A percentile compares a stretch with the other conserved stretches of the same genome.
phyloP scores from a whole-genome alignment of 2,113 vertebrate species.

The Aegypius monachus region DNA sequence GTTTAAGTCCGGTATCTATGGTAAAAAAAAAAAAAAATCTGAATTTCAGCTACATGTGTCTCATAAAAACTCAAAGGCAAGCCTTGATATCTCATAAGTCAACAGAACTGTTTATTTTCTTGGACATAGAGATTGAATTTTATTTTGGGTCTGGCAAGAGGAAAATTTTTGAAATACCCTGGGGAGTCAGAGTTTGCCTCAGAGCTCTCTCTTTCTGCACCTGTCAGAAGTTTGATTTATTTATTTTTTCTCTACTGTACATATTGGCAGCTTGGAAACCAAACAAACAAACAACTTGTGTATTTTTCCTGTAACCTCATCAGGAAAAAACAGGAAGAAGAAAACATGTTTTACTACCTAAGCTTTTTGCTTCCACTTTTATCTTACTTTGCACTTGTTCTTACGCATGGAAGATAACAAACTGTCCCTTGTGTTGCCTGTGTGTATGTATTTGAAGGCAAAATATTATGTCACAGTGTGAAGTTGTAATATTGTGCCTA shows the following conservation, averaged over 20 bases:
- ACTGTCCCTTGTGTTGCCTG: not conserved
- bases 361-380: slow-evolving; percentile 8
- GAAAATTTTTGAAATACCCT: slow-evolving; percentile 11
- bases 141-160: slow-evolving; percentile 47
- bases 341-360: slow-evolving; percentile 32
- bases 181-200: slow-evolving; percentile 26
- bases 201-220: slow-evolving; percentile 38
- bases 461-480: slow-evolving; percentile 50
- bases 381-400: slow-evolving; percentile 8
- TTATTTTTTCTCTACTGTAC: slow-evolving; percentile 16
- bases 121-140: slow-evolving; percentile 39
- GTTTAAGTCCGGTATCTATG: not conserved
- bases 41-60: not conserved
- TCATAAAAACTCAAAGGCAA: not conserved
- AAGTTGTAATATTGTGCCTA: slow-evolving; percentile 17
- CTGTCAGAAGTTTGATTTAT: slow-evolving; percentile 53
- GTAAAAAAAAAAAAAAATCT: not conserved
- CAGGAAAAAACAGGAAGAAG: slow-evolving; percentile 8
- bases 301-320: slow-evolving; percentile 22
- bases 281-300: slow-evolving; percentile 55
- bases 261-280: slow-evolving; percentile 51
- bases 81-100: slow-evolving; percentile 9
- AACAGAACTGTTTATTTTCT: slow-evolving; percentile 39
- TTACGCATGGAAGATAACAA: slow-evolving; percentile 3
- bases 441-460: slow-evolving; percentile 14